phyloP scores from a whole-genome alignment of 2,113 vertebrate genomes.

The Pelmatolapia mariae region DNA sequence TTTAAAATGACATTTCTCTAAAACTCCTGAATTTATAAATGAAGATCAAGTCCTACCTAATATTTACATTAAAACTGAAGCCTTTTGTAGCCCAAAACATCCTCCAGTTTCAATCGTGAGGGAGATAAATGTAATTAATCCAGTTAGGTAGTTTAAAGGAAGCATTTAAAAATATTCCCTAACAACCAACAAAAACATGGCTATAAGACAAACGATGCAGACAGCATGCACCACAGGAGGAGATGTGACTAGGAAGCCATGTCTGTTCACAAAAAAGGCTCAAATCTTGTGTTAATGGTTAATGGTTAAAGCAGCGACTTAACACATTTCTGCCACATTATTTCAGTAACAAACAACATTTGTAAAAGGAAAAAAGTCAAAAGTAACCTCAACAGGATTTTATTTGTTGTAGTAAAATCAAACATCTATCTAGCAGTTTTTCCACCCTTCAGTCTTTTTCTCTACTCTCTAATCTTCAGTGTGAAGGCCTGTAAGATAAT shows the following conservation, averaged over 20 bases:
- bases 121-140: conserved; percentile 2
- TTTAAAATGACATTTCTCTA: neutral
- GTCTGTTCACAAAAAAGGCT: conserved; percentile 25
- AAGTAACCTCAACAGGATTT: conserved; percentile 35
- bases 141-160: conserved; percentile 21
- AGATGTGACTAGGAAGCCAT: conserved; percentile 26
- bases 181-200: neutral
- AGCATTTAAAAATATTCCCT: neutral
- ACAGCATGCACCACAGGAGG: conserved; percentile 34
- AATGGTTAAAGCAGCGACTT: conserved; percentile 13
- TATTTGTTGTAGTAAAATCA: conserved; percentile 57
- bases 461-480: conserved; percentile 24
- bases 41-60: conserved; percentile 2
- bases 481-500: conserved; percentile 37
- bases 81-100: neutral
- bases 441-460: conserved; percentile 2
- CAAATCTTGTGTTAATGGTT: conserved; percentile 28
- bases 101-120: neutral
- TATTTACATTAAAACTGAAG: conserved; percentile 48
- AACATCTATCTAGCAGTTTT: conserved; percentile 45
- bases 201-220: conserved; percentile 8
- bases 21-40: conserved; percentile 22
- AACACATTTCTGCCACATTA: conserved; percentile 7
- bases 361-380: conserved; percentile 33
- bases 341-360: conserved; percentile 17